Base-by-base conservation (phyloP, 37 sponge, comb jelly and placozoan genomes). In the Oscarella lobularis region DNA sequence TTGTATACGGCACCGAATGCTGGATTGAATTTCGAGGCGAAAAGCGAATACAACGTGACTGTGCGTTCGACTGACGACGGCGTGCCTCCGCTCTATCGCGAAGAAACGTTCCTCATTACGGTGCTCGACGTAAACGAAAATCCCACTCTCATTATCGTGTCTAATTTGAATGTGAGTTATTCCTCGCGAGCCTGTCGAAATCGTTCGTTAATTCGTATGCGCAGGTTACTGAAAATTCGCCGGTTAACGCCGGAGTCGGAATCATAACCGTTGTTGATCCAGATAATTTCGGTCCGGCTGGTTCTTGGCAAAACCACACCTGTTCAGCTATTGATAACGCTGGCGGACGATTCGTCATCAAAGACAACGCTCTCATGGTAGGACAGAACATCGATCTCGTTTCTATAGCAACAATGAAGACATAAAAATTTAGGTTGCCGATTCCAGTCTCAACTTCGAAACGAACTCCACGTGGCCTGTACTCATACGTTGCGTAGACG, bases 321-420 rank as follows among this genome's bases (percentile, higher is more conserved):
- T 68, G 71, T 14, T 5, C 4, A 4, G 71, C 71, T 5, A 68
- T 14, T 14, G 71, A 68, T 4, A 20, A 68, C 31, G 71, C 71
- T 4, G 31, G 31, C 33, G 71, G 71, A 68, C 6, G 6, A 4
- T 68, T 68, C 31, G 71, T 68, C 6, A 35, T 68, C 31, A 68
- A 4, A 5, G 71, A 5, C 71, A 68, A 68, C 71, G 31, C 33
- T 68, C 71, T 68, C 71, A 68, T 5, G 31, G 71, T 68, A 68
- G 33, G 71, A 48, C n/a, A n/a, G n/a, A n/a, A n/a, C n/a, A n/a
- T n/a, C n/a, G n/a, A n/a, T n/a, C n/a, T n/a, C n/a, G n/a, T n/a
- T n/a, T n/a, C n/a, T n/a, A n/a, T n/a, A n/a, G n/a, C n/a, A n/a
- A n/a, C n/a, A n/a, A n/a, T n/a, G n/a, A n/a, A n/a, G n/a, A n/a